Evolutionary conservation across 2,888 invertebrate genomes (phyloP).

Genomic region (Pycnomerus fuliginosus): DNA sequence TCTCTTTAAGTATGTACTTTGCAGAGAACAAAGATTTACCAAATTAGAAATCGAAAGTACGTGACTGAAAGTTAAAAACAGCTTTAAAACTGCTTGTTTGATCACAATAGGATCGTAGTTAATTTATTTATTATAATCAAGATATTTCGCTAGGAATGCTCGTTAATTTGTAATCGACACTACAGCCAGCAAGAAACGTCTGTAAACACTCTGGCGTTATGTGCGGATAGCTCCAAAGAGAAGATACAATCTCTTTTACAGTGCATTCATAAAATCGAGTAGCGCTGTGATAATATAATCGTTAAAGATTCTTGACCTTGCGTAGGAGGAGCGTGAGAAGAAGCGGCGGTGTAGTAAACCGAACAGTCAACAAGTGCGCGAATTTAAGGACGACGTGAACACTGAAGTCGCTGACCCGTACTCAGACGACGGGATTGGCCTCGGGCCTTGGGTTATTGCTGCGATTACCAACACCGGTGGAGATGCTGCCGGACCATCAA

Average conservation of each 20-base stretch:
- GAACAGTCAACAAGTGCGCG: constrained; percentile 32
- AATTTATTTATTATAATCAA: constrained; percentile 17
- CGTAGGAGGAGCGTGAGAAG: constrained; percentile 37
- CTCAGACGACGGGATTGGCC: constrained; percentile 26
- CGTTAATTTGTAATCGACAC: constrained; percentile 20
- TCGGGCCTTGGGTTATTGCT: constrained; percentile 21
- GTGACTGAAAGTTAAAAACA: background rate
- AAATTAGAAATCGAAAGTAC: background rate
- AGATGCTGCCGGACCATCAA: constrained; percentile 22
- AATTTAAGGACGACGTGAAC: constrained; percentile 30
- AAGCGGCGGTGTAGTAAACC: constrained; percentile 13
- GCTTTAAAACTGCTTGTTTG: background rate
- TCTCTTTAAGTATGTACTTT: background rate
- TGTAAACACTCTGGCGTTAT: constrained; percentile 9
- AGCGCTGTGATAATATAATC: constrained; percentile 32
- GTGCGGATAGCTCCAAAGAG: constrained; percentile 12
- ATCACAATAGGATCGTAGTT: constrained; percentile 2
- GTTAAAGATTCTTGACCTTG: constrained; percentile 37
- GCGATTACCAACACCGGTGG: constrained; percentile 22
- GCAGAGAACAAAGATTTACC: background rate
- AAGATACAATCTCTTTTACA: constrained; percentile 14
- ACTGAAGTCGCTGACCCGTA: constrained; percentile 29
- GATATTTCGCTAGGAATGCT: constrained; percentile 18
- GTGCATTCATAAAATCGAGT: constrained; percentile 31
- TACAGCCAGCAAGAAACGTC: constrained; percentile 6